Evolutionary conservation across 2,888 invertebrate species (phyloP), one percentile per base, ranked within the genome.

Genomic region (Thelaira solivaga): DNA sequence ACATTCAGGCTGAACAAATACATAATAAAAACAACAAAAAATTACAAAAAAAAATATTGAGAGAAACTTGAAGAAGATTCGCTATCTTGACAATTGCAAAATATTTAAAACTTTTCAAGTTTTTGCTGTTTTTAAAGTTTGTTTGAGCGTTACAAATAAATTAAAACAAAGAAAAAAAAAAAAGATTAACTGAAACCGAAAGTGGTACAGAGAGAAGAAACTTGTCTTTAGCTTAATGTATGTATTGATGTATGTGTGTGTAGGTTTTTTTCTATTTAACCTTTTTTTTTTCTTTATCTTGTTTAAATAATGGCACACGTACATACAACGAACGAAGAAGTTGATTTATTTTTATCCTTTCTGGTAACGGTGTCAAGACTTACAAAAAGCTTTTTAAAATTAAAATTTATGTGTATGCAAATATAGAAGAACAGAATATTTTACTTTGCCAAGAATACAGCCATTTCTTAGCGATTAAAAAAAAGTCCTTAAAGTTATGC

Each of bases 61-160:
- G 53, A 62, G 62, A 62, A 62, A 53, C 43, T 47, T 72, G 36
- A 61, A 53, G 67, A 74, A 61, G 74, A 62, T 31, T 51, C 22
- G 24, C 22, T 62, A 22, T 67, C 16, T 53, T 29, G n/a, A 67
- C 67, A 68, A 67, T 65, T 57, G 65, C 65, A 68, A 62, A 61
- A 67, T 61, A 3, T n/a, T 47, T 18, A 16, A 49, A 57, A 31
- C 5, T 34, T 29, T 31, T 34, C 36, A 6, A 29, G 20, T 53
- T 68, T 16, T 20, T 57, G 34, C 8, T 31, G 4, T 43, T 36
- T 36, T 36, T 39, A n/a, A 47, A 39, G 36, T 22, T 36, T 36
- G 24, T 22, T 51, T 43, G 26, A 18, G 43, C 11, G 11, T 47
- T 55, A 16, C 41, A 41, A 41, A 7, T 13, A 22, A n/a, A n/a